Evolutionary conservation across 2,113 vertebrate genomes (phyloP), one percentile per base, ranked within the genome.

Genomic region (Nestor notabilis): DNA sequence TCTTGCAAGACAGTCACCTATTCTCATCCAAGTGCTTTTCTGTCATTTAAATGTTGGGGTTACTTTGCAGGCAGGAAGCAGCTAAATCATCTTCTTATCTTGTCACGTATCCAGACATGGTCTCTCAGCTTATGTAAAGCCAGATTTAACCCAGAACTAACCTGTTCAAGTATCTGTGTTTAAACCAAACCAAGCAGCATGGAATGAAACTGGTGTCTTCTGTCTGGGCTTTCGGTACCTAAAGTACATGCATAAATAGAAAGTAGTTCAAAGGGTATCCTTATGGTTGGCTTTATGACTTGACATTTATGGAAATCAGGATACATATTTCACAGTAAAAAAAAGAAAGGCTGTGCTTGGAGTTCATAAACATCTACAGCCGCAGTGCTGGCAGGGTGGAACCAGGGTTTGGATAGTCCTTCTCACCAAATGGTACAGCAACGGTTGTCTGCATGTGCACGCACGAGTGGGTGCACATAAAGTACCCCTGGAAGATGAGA

Each of bases 111-210:
- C 33, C 64, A 82, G 77, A 78, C 72, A 11, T 3, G 13, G 49
- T 35, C 41, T 87, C 56, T 83, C 53, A 37, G 89, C 41, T 94
- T 95, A 88, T 9, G 43, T 64, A 90, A 94, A 96, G 89, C 93
- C 89, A 75, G 65, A 64, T 68, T 95, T 94, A 95, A 89, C 85
- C 88, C 53, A 66, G 50, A 61, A 88, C n/a, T 27, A 76, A 11
- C 58, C 90, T 74, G 86, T 71, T 74, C 60, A 55, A n/a, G 29
- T 68, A 23, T 17, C 53, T 72, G 37, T 86, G 89, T 86, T 69
- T 46, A 89, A 82, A 47, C 46, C 55, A 81, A 66, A 65, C 37
- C 49, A 31, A 53, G 65, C n/a, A 74, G 24, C 10, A 13, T 20
- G n/a, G n/a, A 53, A 8, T 69, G 56, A n/a, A 74, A 6, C 25